Base-by-base conservation (phyloP, 2,888 invertebrate species). In the Gisinianus flammeolus region DNA sequence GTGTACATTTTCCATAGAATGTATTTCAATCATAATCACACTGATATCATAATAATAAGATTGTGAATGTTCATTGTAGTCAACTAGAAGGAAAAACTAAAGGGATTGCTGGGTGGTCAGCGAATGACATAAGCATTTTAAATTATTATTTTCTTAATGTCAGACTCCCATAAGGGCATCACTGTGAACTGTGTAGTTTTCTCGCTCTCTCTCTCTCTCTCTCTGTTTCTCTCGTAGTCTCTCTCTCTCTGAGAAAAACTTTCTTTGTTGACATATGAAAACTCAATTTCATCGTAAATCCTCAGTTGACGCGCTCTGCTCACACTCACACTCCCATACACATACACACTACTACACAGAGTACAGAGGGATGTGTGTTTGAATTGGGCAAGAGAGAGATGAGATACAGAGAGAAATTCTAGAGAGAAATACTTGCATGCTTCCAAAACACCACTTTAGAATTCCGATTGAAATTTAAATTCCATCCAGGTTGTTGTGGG, bases 261-360 rank as follows among this genome's bases (percentile, higher is more conserved):
- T 75, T 75, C 35, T 71, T 77, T 77, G 77, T 77, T 77, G 77
- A 77, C 77, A 77, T 30, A 77, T 64, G 77, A 70, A 75, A 71
- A 70, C 69, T 58, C 64, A 31, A 71, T 69, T 69, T 69, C 76
- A 76, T 69, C 35, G n/a, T 76, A 72, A 71, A 71, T 71, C 71
- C 31, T 54, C 22, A 52, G 24, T 30, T 68, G 35, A 24, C 22
- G 56, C 71, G 54, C 73, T 73, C 35, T 33, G 31, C 30, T 62
- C 56, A 22, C 16, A 30, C 30, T 19, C 31, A 72, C 12, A 12
- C 16, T 54, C n/a, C 54, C 16, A 5, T 44, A 12, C 44, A 44
- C 44, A 44, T 44, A 19, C 44, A 2, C 44, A 44, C 12, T 44
- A 6, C 2, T 44, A 44, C 1, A 44, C 44, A 6, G 12, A 6